phyloP scores from a whole-genome alignment of 2,888 invertebrate species.

The Agrochola macilenta region DNA sequence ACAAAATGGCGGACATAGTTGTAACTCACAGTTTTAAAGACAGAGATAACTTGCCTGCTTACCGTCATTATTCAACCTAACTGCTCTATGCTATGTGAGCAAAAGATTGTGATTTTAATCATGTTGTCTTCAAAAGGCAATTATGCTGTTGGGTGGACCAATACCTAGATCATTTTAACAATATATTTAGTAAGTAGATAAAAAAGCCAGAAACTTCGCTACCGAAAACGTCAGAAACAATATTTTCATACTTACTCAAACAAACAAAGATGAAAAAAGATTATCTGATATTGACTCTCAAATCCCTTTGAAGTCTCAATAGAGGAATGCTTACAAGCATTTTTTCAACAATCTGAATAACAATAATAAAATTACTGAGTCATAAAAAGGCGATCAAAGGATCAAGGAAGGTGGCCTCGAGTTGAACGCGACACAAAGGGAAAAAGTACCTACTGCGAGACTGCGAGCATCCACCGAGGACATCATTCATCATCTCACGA shows the following conservation, averaged over 20 bases:
- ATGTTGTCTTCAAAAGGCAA: not conserved
- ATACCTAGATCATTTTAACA: not conserved
- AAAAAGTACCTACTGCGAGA: slow-evolving; percentile 65
- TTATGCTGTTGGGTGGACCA: not conserved
- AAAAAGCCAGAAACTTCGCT: slow-evolving; percentile 10
- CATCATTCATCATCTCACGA: slow-evolving; percentile 77
- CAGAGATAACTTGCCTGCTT: slow-evolving; percentile 27
- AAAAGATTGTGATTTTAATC: slow-evolving; percentile 1
- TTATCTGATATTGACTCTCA: slow-evolving; percentile 57
- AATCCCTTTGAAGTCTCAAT: slow-evolving; percentile 73
- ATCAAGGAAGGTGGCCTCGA: slow-evolving; percentile 73
- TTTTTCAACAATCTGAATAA: slow-evolving; percentile 74
- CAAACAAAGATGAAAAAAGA: slow-evolving; percentile 34
- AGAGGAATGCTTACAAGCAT: slow-evolving; percentile 71
- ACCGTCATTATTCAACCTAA: slow-evolving; percentile 24
- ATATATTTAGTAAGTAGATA: not conserved
- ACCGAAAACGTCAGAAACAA: slow-evolving; percentile 29
- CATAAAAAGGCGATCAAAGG: slow-evolving; percentile 79
- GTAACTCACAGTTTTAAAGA: slow-evolving; percentile 23
- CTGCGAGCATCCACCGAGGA: slow-evolving; percentile 71
- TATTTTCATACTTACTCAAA: slow-evolving; percentile 35
- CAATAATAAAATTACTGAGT: slow-evolving; percentile 80
- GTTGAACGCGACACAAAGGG: slow-evolving; percentile 76
- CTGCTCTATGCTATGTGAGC: not conserved
- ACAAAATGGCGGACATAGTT: slow-evolving; percentile 19